Base-by-base conservation (phyloP, 35 echinoderm and acorn worm species). In the Apostichopus californicus region DNA sequence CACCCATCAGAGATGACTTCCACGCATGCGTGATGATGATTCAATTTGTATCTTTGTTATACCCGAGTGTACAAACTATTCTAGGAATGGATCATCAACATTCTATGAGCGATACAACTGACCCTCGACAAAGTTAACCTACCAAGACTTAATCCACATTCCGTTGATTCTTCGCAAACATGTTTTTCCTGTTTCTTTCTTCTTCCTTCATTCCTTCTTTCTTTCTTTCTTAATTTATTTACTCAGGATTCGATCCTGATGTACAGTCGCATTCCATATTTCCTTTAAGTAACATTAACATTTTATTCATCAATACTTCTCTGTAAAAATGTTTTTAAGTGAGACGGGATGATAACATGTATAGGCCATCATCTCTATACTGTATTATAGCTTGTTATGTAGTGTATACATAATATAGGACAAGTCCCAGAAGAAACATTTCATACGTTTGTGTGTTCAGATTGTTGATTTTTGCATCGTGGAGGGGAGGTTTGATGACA, bases 141-240 rank as follows among this genome's bases (percentile, higher is more conserved):
- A n/a, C 15, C 53, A 17, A 56, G 55, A 7, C 80, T 46, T 83
- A 56, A 83, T 56, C 15, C 80, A 18, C 80, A 83, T 83, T 55
- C 80, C 55, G 46, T 83, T 83, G 55, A 83, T 83, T 83, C 80
- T 56, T 83, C 17, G 22, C 80, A 15, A 56, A 83, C 80, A 83
- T 56, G 14, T 83, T 83, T 18, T 83, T 55, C 46, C 9, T 46
- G 34, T 46, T 46, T 46, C 34, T 46, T 46, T 46, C 34, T 34
- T 34, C 28, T 46, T 46, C 0, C 34, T 46, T 46, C 34, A 46
- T 46, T 34, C 28, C 28, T 34, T 34, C 28, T 34, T 34, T 34
- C 34, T 83, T 56, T 83, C 55, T 55, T 46, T 25, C 55, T 24
- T 56, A 83, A 56, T 83, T 83, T 83, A 83, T 83, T 83, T 83